These are phyloP conservation scores for Malurus melanocephalus DNA, from an alignment of 2,113 vertebrate species.

Conservation along the genomic window DNA sequence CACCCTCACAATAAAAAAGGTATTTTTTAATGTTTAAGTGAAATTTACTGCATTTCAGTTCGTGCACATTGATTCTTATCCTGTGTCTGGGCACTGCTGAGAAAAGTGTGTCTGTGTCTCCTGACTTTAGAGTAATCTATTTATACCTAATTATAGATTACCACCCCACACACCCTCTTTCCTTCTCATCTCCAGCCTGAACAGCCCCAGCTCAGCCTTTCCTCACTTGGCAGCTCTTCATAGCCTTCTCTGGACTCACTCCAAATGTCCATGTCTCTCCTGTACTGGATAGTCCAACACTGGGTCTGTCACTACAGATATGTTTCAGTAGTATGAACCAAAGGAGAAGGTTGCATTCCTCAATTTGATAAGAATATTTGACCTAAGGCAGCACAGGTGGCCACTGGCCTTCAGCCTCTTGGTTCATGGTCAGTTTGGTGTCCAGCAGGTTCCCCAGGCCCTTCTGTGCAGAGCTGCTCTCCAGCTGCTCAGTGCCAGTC, in stretches of 20 bases:
- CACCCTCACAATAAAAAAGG: background rate
- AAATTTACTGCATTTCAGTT: background rate
- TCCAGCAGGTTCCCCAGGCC: background rate
- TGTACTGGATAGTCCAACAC: background rate
- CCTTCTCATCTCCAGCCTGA: background rate
- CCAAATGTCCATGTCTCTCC: background rate
- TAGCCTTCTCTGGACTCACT: background rate
- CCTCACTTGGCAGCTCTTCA: background rate
- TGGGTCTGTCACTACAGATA: background rate
- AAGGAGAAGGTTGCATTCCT: background rate
- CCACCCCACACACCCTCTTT: accelerated
- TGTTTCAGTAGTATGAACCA: background rate
- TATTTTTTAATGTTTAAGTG: background rate
- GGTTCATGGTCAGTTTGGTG: background rate
- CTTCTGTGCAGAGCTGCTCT: background rate
- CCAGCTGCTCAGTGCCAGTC: background rate
- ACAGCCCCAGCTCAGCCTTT: background rate
- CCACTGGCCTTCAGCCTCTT: background rate
- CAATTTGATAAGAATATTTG: background rate
- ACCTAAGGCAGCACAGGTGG: background rate
- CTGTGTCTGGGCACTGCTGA: background rate
- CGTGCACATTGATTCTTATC: background rate
- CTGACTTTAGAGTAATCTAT: background rate
- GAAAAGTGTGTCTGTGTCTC: background rate
- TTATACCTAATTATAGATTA: background rate